Conservation (phyloP, 2,113 vertebrate species). For the Genyomyrus donnyi region DNA sequence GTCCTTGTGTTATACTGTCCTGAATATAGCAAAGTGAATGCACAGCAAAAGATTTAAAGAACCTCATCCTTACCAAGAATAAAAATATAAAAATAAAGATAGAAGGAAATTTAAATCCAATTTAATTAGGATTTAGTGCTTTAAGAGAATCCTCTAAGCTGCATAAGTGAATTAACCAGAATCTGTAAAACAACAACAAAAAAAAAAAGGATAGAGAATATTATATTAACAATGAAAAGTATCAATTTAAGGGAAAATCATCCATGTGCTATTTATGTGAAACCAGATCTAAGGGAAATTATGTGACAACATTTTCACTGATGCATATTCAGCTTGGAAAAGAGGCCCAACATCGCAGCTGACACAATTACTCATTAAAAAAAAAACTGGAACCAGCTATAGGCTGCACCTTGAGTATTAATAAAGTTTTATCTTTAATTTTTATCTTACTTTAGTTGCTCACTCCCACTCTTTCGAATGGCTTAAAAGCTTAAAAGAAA, state of each 20-base stretch:
- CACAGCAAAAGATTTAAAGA: not conserved
- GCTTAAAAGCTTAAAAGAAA: not conserved
- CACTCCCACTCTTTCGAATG: not conserved
- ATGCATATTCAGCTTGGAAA: not conserved
- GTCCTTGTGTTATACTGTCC: not conserved
- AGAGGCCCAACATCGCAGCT: not conserved
- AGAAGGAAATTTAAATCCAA: not conserved
- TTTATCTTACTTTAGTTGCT: not conserved
- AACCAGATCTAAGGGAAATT: not conserved
- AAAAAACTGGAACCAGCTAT: not conserved
- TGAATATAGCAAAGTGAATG: not conserved
- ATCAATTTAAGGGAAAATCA: not conserved
- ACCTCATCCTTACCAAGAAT: not conserved
- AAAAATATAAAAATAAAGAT: not conserved
- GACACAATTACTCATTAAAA: not conserved
- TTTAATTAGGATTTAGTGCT: slow-evolving; percentile 1
- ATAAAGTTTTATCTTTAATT: not conserved
- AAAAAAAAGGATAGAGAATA: not conserved
- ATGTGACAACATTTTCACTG: not conserved
- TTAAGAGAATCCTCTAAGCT: not conserved
- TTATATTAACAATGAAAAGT: not conserved
- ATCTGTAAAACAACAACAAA: not conserved
- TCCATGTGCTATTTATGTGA: not conserved
- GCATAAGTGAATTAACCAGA: not conserved
- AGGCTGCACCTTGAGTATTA: not conserved